Evolutionary conservation across 2,888 invertebrate genomes (phyloP).

Genomic region (Acronicta leporina): DNA sequence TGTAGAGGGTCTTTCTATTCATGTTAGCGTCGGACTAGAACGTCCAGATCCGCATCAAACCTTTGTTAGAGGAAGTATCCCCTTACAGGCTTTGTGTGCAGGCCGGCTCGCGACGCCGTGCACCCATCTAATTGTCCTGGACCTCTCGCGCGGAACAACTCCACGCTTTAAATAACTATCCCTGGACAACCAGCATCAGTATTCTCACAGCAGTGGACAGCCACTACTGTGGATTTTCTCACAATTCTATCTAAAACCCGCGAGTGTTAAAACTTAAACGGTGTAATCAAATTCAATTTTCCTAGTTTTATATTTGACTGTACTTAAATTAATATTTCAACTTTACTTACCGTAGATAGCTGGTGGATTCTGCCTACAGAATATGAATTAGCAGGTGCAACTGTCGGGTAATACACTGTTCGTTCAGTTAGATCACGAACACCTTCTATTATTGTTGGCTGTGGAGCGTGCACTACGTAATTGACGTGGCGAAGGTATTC

Average conservation of each 20-base stretch:
- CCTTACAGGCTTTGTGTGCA: constrained; percentile 83
- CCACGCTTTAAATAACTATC: constrained; percentile 80
- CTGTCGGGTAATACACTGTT: constrained; percentile 20
- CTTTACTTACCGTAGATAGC: constrained; percentile 35
- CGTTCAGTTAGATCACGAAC: constrained; percentile 30
- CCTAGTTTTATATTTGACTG: too few species aligned
- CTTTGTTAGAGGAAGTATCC: constrained; percentile 87
- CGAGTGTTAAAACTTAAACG: constrained; percentile 50
- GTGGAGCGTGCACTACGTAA: constrained; percentile 19
- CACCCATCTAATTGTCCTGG: constrained; percentile 79
- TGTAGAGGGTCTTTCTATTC: constrained; percentile 63
- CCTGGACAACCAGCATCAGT: constrained; percentile 76
- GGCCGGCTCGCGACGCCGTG: constrained; percentile 76
- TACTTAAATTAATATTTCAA: constrained; percentile 15
- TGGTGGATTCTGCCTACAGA: constrained; percentile 27
- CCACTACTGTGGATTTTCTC: constrained; percentile 46
- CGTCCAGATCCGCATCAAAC: constrained; percentile 74
- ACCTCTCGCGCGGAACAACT: constrained; percentile 78
- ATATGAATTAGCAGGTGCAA: constrained; percentile 32
- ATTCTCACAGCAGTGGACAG: constrained; percentile 60
- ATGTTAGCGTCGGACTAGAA: constrained; percentile 66
- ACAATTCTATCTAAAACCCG: constrained; percentile 25
- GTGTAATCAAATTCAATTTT: constrained; percentile 24
- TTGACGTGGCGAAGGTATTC: constrained; percentile 47
- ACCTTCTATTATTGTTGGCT: constrained; percentile 27